phyloP scores from a whole-genome alignment of 2,113 vertebrate species.

The Rafetus swinhoei region DNA sequence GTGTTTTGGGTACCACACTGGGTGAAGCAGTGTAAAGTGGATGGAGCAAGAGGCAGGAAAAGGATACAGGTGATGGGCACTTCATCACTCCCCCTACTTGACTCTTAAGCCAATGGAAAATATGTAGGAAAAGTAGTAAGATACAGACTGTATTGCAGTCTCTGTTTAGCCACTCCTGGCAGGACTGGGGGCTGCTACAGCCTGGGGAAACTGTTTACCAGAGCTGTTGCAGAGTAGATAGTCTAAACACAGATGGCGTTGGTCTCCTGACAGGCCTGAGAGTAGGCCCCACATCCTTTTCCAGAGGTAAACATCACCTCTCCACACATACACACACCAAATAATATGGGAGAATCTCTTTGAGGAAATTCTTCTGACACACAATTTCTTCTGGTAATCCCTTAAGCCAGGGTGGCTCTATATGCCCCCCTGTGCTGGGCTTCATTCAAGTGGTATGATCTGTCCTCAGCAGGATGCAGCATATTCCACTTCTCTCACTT shows the following conservation, averaged over 20 bases:
- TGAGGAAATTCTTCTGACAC: neutral
- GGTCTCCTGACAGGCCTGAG: neutral
- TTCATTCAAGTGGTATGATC: neutral
- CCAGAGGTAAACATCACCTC: neutral
- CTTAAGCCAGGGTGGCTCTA: neutral
- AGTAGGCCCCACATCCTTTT: neutral
- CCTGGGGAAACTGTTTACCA: neutral
- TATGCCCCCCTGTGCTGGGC: too few relatives aligned
- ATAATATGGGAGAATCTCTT: neutral
- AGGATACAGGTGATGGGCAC: neutral
- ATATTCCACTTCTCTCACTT: neutral
- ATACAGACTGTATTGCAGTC: neutral
- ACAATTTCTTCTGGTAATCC: neutral
- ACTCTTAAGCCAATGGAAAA: neutral
- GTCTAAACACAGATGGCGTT: neutral
- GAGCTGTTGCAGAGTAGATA: neutral
- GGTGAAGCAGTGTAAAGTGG: neutral
- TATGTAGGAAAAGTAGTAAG: neutral
- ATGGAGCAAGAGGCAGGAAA: neutral
- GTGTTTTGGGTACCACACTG: neutral
- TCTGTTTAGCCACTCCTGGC: neutral
- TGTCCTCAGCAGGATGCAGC: neutral
- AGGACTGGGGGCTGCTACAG: neutral
- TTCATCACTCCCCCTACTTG: neutral
- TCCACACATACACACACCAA: neutral